phyloP scores from a whole-genome alignment of 2,888 invertebrate genomes.

The Sepiola atlantica region DNA sequence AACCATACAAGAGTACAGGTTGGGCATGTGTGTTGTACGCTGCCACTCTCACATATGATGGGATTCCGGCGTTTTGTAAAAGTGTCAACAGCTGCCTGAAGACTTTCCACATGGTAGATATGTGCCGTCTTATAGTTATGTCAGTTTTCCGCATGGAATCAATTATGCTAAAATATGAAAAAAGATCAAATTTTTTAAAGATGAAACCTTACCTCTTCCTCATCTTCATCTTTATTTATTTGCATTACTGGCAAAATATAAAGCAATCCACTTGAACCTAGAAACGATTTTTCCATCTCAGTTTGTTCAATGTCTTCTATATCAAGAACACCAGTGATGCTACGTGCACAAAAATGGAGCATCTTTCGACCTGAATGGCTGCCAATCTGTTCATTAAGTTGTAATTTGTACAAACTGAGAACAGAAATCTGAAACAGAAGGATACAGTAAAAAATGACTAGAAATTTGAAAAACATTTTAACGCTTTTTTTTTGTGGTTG shows the following conservation, averaged over 20 bases:
- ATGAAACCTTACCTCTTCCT: neutral
- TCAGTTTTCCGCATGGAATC: neutral
- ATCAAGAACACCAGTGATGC: constrained; percentile 55
- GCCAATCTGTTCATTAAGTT: constrained; percentile 37
- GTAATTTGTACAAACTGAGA: constrained; percentile 61
- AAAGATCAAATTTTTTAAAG: neutral
- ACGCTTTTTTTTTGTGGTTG: neutral
- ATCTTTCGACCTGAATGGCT: constrained; percentile 40
- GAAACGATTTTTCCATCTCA: constrained; percentile 53
- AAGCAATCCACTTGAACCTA: constrained; percentile 63
- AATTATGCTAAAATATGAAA: neutral
- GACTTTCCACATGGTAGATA: neutral
- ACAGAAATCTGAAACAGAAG: constrained; percentile 58
- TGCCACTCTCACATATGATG: too few species aligned
- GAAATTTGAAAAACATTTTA: neutral
- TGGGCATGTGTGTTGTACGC: too few species aligned
- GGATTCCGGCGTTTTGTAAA: neutral
- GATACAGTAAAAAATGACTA: neutral
- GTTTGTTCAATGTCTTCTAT: constrained; percentile 53
- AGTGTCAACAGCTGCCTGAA: neutral
- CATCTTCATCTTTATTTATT: neutral
- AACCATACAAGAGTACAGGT: too few species aligned
- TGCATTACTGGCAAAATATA: constrained; percentile 59
- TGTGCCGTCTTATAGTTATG: neutral
- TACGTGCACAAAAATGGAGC: constrained; percentile 63